These are phyloP conservation scores for Halictus quadricinctus DNA, from an alignment of 2,888 invertebrate species.

Conservation along the genomic window DNA sequence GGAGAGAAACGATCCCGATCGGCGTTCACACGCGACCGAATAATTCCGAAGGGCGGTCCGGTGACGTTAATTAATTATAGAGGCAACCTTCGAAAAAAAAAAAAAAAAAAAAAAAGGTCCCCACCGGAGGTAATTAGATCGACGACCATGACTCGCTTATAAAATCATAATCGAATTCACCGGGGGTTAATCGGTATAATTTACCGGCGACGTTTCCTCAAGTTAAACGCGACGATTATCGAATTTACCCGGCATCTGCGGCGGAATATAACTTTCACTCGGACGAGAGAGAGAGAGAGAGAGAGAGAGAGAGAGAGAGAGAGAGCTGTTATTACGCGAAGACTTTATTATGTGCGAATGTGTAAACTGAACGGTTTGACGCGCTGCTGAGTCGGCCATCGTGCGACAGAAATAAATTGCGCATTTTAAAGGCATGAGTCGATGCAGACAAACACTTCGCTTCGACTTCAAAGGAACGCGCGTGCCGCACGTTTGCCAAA, in stretches of 20 bases:
- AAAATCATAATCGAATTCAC: constrained; percentile 21
- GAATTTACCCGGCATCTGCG: constrained; percentile 15
- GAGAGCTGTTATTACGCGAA: constrained; percentile 10
- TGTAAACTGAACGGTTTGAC: neutral
- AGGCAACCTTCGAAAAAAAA: constrained; percentile 21
- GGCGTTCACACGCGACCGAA: constrained; percentile 42
- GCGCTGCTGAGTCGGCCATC: neutral
- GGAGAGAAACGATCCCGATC: constrained; percentile 1
- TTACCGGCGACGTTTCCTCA: neutral
- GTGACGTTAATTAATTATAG: constrained; percentile 54
- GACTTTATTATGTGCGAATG: constrained; percentile 12
- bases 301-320: neutral
- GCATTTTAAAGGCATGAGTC: neutral
- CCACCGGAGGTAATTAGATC: constrained; percentile 55
- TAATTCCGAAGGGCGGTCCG: constrained; percentile 32
- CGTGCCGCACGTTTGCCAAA: neutral
- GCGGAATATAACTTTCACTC: constrained; percentile 29
- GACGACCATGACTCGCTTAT: constrained; percentile 35
- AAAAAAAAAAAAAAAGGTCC: constrained; percentile 4
- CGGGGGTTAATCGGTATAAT: constrained; percentile 4
- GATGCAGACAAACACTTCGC: neutral
- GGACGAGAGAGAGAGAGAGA: neutral
- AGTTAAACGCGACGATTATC: constrained; percentile 7
- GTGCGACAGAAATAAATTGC: neutral
- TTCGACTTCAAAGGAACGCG: neutral